These are phyloP conservation scores for Volucella inanis DNA, from an alignment of 2,888 invertebrate genomes.

Conservation along the genomic window DNA sequence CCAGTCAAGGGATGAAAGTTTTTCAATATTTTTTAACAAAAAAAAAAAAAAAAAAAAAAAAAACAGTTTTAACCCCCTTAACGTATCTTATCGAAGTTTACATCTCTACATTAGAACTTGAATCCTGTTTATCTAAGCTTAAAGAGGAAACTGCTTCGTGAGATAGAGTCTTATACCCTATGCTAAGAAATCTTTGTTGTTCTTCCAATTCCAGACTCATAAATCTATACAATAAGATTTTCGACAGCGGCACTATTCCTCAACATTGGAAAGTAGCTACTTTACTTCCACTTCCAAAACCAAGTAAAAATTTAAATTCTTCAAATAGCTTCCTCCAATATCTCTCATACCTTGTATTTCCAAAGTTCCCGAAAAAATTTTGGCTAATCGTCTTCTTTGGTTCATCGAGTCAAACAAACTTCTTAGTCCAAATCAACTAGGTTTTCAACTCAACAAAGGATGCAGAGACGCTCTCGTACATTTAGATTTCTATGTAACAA, in stretches of 20 bases:
- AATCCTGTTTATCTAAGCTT: no score
- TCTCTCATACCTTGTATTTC: constrained; percentile 25
- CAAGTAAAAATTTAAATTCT: constrained; percentile 5
- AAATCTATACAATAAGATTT: no score
- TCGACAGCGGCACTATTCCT: constrained; percentile 26
- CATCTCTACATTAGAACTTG: no score
- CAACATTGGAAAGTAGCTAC: constrained; percentile 34
- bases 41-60: no score
- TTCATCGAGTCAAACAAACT: constrained; percentile 18
- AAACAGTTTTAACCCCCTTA: no score
- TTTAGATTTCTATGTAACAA: constrained; percentile 7
- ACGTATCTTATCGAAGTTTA: no score
- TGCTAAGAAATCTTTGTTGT: no score
- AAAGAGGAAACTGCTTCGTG: no score
- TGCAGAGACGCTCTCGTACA: constrained; percentile 32
- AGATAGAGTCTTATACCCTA: no score
- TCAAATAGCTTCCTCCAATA: constrained; percentile 29
- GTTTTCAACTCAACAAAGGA: constrained; percentile 2
- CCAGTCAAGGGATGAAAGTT: no score
- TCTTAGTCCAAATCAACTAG: constrained; percentile 19
- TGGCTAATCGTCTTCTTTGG: constrained; percentile 30
- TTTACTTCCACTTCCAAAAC: constrained; percentile 38
- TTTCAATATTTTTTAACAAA: no score
- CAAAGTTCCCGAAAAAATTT: constrained; percentile 38
- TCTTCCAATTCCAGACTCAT: no score